phyloP scores from a whole-genome alignment of 1,140 invertebrate genomes.

The Trichonephila inaurata region DNA sequence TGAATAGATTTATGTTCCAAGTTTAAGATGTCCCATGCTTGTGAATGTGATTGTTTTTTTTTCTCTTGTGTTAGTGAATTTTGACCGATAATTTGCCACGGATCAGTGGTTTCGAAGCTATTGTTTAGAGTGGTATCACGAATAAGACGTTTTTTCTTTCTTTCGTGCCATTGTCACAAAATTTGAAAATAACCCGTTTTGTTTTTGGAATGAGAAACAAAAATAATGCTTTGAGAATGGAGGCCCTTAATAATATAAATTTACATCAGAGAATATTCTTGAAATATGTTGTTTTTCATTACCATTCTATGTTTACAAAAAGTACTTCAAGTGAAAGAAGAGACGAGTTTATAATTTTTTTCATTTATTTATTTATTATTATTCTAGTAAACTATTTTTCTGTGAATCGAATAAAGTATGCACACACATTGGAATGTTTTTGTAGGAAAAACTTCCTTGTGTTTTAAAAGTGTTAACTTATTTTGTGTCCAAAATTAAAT shows the following conservation, averaged over 20 bases:
- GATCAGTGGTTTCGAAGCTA: background rate
- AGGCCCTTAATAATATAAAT: background rate
- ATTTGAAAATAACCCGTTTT: conserved; percentile 10
- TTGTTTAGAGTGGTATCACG: background rate
- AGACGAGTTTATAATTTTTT: too few relatives aligned
- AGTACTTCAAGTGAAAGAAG: too few relatives aligned
- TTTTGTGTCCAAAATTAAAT: too few relatives aligned
- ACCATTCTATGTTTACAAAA: too few relatives aligned
- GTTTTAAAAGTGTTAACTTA: too few relatives aligned
- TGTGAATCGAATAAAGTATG: too few relatives aligned
- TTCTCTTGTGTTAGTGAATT: background rate
- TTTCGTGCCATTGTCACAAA: background rate
- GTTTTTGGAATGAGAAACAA: background rate
- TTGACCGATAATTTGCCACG: conserved; percentile 27
- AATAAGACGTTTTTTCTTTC: background rate
- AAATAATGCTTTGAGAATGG: background rate
- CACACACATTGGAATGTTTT: too few relatives aligned
- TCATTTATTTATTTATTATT: too few relatives aligned
- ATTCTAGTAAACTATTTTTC: too few relatives aligned
- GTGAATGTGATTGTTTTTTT: background rate
- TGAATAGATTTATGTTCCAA: background rate
- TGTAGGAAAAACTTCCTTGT: too few relatives aligned
- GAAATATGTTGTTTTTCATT: too few relatives aligned
- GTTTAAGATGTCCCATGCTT: background rate
- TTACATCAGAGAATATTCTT: background rate